These are phyloP conservation scores for Ectemnius lituratus DNA, from an alignment of 2,888 invertebrate species.

Conservation along the genomic window DNA sequence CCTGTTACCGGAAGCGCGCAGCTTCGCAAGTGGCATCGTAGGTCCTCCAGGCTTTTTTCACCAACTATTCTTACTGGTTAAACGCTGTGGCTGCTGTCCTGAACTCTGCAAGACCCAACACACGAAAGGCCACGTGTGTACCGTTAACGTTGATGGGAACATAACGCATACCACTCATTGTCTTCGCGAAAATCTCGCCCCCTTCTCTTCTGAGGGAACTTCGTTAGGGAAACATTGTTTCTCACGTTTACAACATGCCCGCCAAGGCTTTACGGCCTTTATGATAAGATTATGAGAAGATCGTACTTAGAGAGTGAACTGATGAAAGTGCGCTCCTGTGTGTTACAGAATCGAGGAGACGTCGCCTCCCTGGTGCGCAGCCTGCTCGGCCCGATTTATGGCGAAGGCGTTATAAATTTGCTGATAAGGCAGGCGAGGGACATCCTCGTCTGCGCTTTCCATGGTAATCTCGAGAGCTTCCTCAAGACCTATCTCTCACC, in stretches of 20 bases:
- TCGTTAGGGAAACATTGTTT: no score
- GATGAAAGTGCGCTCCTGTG: constrained; percentile 20
- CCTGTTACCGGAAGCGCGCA: constrained; percentile 46
- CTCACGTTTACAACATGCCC: no score
- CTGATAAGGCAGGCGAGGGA: constrained; percentile 85
- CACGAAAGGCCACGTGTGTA: neutral
- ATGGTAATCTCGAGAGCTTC: constrained; percentile 82
- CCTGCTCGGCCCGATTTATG: constrained; percentile 83
- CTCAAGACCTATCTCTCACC: constrained; percentile 83
- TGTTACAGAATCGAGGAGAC: constrained; percentile 64
- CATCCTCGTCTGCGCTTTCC: constrained; percentile 83
- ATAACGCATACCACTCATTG: neutral
- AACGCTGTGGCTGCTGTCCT: no score
- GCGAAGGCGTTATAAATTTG: constrained; percentile 81
- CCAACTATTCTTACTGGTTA: no score
- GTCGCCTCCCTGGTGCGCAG: constrained; percentile 80
- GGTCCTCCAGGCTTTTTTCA: no score
- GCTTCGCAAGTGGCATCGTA: constrained; percentile 24
- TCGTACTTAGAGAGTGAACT: constrained; percentile 2
- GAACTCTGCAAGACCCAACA: neutral
- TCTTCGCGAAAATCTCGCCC: neutral
- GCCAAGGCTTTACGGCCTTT: neutral
- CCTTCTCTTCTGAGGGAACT: no score
- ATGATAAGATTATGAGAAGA: neutral
- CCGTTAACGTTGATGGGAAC: constrained; percentile 6